Percentiles rank a stretch among this genome's conserved stretches.
These are phyloP conservation scores for Galerucella calmariensis DNA, from an alignment of 2,888 invertebrate species.

Conservation along the genomic window DNA sequence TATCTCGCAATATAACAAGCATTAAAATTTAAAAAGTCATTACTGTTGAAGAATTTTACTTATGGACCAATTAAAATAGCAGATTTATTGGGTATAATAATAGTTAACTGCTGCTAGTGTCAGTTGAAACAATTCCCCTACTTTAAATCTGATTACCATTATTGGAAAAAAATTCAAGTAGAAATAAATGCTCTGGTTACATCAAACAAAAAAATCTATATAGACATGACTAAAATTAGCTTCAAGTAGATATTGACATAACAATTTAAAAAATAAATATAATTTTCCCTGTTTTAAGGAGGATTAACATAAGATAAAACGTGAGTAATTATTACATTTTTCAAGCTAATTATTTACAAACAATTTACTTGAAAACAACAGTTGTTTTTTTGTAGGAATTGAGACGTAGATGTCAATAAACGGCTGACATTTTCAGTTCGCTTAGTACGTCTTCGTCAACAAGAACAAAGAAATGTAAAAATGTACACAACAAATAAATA, in stretches of 20 bases:
- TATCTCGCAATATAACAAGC: no score
- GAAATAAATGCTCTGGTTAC: not conserved
- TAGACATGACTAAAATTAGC: slow-evolving; percentile 38
- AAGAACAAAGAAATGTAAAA: slow-evolving; percentile 48
- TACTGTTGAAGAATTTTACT: no score
- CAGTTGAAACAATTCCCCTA: no score
- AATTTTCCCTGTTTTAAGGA: slow-evolving; percentile 19
- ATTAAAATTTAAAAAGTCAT: no score
- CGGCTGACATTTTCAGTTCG: slow-evolving; percentile 59
- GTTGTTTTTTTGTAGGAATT: slow-evolving; percentile 26
- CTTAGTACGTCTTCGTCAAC: slow-evolving; percentile 51
- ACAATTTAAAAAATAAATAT: slow-evolving; percentile 31
- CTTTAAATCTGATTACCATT: no score
- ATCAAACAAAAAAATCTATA: not conserved
- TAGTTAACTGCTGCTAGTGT: no score
- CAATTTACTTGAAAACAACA: slow-evolving; percentile 17
- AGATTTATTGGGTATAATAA: no score
- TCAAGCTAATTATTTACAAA: not conserved
- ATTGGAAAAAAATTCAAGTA: no score
- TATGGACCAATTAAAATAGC: no score
- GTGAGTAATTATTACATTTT: not conserved
- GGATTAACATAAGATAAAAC: slow-evolving; percentile 7
- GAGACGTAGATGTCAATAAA: slow-evolving; percentile 58
- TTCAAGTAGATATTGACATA: slow-evolving; percentile 32
- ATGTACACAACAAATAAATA: slow-evolving; percentile 25